Percentiles rank a stretch among this genome's conserved stretches.
These are phyloP conservation scores for Cyclophora punctaria DNA, from an alignment of 2,888 invertebrate genomes.

Conservation along the genomic window DNA sequence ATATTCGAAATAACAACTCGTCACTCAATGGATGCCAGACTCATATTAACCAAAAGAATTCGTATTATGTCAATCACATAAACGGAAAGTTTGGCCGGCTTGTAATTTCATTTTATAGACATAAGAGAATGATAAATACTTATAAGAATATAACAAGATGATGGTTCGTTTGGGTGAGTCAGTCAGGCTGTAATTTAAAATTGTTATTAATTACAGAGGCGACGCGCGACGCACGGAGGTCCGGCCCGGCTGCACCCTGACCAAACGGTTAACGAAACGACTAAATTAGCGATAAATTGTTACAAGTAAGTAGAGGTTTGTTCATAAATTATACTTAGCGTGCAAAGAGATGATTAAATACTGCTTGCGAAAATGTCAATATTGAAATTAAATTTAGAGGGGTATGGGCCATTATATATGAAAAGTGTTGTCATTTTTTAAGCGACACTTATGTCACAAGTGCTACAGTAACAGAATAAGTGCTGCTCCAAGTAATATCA, in stretches of 20 bases:
- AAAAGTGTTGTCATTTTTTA: no score
- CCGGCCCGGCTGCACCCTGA: constrained; percentile 26
- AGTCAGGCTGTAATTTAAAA: constrained; percentile 41
- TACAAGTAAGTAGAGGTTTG: background rate
- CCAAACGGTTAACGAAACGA: constrained; percentile 37
- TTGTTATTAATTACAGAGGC: constrained; percentile 41
- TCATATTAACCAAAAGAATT: constrained; percentile 14
- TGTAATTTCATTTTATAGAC: constrained; percentile 29
- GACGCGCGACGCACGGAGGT: constrained; percentile 30
- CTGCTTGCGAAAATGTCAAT: constrained; percentile 4
- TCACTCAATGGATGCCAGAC: no score
- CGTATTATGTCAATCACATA: constrained; percentile 33
- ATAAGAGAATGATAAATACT: background rate
- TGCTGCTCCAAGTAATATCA: no score
- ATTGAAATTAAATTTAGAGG: no score
- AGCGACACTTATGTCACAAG: no score
- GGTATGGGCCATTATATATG: no score
- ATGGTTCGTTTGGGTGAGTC: constrained; percentile 14
- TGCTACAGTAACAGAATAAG: no score
- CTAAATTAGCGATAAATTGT: background rate
- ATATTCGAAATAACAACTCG: constrained; percentile 5
- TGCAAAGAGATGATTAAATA: constrained; percentile 7
- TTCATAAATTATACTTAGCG: constrained; percentile 8
- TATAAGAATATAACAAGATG: constrained; percentile 14
- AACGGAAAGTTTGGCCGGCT: constrained; percentile 26